These are phyloP conservation scores for Stenopsyche tienmushanensis DNA, from an alignment of 1,140 invertebrate species.

Conservation along the genomic window DNA sequence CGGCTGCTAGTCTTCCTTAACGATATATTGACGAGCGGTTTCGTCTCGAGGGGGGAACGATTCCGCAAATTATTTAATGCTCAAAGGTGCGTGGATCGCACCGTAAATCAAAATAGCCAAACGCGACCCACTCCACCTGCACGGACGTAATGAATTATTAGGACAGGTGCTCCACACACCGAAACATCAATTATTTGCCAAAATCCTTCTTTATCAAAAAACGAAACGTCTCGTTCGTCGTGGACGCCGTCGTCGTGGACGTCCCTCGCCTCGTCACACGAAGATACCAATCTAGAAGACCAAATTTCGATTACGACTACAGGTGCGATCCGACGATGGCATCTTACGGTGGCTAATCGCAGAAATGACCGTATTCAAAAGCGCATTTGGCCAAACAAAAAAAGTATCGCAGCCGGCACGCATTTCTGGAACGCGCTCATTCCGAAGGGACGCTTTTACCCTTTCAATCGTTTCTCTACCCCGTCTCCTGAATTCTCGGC, in stretches of 20 bases:
- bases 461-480: no score
- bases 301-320: conserved; percentile 26
- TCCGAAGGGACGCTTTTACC: not conserved
- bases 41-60: not conserved
- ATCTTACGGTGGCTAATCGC: conserved; percentile 22
- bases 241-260: no score
- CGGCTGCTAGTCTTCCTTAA: no score
- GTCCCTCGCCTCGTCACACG: not conserved
- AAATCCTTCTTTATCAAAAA: no score
- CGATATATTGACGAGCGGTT: not conserved
- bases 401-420: conserved; percentile 6
- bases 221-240: no score
- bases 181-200: no score
- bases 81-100: conserved; percentile 5
- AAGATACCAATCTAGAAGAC: not conserved
- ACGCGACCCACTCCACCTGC: conserved; percentile 1
- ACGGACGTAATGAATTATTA: conserved; percentile 16
- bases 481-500: no score
- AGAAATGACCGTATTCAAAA: conserved; percentile 34
- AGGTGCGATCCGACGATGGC: conserved; percentile 11
- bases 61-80: conserved; percentile 22
- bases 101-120: conserved; percentile 25
- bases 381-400: conserved; percentile 23
- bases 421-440: conserved; percentile 9
- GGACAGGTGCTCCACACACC: conserved; percentile 19